Base-by-base conservation (phyloP, 2,888 invertebrate species). In the Daptonema setosum region DNA sequence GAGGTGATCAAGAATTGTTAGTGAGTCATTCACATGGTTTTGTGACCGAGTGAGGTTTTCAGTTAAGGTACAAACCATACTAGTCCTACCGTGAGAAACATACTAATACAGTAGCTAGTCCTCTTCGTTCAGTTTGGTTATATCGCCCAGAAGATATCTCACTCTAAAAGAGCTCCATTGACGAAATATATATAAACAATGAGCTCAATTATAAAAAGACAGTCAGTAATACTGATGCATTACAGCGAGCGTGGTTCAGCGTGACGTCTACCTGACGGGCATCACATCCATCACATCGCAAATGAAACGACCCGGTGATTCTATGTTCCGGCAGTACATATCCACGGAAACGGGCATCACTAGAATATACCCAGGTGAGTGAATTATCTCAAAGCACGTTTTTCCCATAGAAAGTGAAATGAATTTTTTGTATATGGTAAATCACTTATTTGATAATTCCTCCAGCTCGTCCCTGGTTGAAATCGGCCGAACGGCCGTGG, bases 331-430 rank as follows among this genome's bases (percentile, higher is more conserved):
- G 24, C 69, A 68, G 58, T 69, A 64, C 59, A 63, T 68, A 30
- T 67, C 65, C 30, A 68, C 69, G 8, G 66, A 67, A 55, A 62
- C 61, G 30, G 68, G 68, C 11, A 54, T 68, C 54, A 68, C 68
- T 0, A 58, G 66, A 28, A 61, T 68, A 58, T 67, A 61, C 60
- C 68, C 68, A 25, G 59, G 66, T 66, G 28, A 26, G n/a, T n/a
- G n/a, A 50, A 5, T 26, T 8, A 2, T n/a, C 3, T 5, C 14
- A 20, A 47, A 47, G 14, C 11, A 11, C 17, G 11, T 14, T 5
- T 17, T 5, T 5, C n/a, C n/a, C 11, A 47, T 5, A 47, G 3
- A n/a, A 47, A 11, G 5, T 3, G n/a, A 3, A 5, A 26, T 20
- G 2, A 26, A 14, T 8, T 25, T 24, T 50, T 20, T 24, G 5